Conservation (phyloP, 2,113 vertebrate species). For the Apteryx owenii region DNA sequence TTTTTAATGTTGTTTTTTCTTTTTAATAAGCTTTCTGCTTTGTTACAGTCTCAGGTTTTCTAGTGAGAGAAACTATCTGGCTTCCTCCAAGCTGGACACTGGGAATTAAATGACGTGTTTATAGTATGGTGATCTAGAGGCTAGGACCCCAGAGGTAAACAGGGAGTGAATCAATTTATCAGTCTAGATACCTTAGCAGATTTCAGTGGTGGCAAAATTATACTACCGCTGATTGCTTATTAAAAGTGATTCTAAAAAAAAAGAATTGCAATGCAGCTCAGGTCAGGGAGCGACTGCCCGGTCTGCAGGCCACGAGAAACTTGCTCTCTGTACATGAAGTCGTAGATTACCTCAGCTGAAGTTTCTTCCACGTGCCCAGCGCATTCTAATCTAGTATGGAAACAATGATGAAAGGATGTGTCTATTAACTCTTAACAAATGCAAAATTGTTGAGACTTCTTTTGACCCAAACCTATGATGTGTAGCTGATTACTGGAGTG, state of each 20-base stretch:
- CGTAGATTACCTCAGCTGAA: background rate
- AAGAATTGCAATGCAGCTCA: background rate
- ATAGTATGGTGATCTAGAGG: background rate
- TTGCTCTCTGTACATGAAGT: background rate
- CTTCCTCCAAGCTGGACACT: background rate
- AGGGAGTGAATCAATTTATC: background rate
- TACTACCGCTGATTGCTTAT: background rate
- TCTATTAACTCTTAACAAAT: background rate
- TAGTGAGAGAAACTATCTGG: background rate
- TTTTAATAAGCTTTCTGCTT: background rate
- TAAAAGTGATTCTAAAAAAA: background rate
- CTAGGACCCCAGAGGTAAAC: background rate
- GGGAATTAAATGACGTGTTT: background rate
- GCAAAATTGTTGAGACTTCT: background rate
- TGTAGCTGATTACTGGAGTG: background rate
- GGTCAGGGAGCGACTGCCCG: background rate
- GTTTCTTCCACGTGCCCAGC: background rate
- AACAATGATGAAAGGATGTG: background rate
- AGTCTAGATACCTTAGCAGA: background rate
- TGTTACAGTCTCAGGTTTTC: background rate
- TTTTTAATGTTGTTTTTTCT: background rate
- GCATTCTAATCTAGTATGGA: background rate
- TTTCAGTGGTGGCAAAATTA: background rate
- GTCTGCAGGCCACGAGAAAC: background rate
- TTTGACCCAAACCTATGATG: background rate